These are phyloP conservation scores for Danaus melanippus DNA, from an alignment of 1,140 invertebrate species.

Conservation along the genomic window DNA sequence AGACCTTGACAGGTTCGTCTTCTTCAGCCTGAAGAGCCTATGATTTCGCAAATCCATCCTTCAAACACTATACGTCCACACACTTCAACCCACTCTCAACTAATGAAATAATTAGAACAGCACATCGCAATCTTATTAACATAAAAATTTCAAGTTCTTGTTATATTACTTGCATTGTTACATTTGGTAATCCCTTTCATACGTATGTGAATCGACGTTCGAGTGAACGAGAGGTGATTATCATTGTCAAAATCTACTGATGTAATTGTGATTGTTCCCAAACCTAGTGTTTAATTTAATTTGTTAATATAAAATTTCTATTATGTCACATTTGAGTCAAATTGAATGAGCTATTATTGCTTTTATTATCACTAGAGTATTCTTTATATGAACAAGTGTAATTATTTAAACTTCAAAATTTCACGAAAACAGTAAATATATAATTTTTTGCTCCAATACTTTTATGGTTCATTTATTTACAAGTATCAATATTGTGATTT, in stretches of 20 bases:
- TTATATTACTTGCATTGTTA: slow-evolving; percentile 46
- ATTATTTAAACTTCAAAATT: too few relatives aligned
- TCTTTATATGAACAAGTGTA: too few relatives aligned
- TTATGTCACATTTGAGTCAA: too few relatives aligned
- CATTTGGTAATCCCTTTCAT: slow-evolving; percentile 41
- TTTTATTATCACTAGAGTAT: too few relatives aligned
- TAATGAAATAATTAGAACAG: slow-evolving; percentile 59
- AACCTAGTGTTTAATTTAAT: too few relatives aligned
- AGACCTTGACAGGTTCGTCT: slow-evolving; percentile 44
- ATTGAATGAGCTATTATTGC: too few relatives aligned
- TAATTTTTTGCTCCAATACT: too few relatives aligned
- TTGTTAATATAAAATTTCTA: too few relatives aligned
- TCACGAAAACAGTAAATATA: too few relatives aligned
- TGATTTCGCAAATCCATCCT: slow-evolving; percentile 60
- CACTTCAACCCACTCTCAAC: slow-evolving; percentile 48
- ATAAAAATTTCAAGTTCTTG: slow-evolving; percentile 68
- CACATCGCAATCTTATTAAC: slow-evolving; percentile 64
- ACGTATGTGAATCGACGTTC: slow-evolving; percentile 21
- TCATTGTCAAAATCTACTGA: slow-evolving; percentile 35
- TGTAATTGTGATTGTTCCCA: slow-evolving; percentile 32
- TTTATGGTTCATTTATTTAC: too few relatives aligned
- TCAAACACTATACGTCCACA: slow-evolving; percentile 51
- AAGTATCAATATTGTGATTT: too few relatives aligned
- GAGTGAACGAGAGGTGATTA: slow-evolving; percentile 40
- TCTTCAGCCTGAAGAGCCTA: slow-evolving; percentile 46